Conservation (phyloP, 2,888 invertebrate species). For the Himalopsyche tibetana region DNA sequence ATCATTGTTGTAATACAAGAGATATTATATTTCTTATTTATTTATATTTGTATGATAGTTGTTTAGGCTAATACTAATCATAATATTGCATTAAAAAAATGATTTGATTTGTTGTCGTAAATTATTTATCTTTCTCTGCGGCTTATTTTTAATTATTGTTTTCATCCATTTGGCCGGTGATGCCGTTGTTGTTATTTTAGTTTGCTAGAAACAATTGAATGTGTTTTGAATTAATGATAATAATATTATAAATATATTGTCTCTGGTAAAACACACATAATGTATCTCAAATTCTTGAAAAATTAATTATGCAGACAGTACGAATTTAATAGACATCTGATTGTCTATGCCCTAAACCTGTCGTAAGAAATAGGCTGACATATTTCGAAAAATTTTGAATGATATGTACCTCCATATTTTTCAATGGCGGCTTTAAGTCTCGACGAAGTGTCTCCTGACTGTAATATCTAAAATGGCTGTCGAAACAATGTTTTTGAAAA, state of each 20-base stretch:
- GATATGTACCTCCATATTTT: too few relatives aligned
- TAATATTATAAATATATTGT: not conserved
- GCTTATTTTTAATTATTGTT: slow-evolving; percentile 11
- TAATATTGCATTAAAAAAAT: slow-evolving; percentile 20
- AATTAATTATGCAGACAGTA: not conserved
- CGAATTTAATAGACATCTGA: not conserved
- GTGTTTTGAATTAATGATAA: slow-evolving; percentile 32
- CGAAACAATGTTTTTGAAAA: not conserved
- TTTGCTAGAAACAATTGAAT: slow-evolving; percentile 28
- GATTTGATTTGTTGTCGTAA: not conserved
- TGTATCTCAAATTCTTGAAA: not conserved
- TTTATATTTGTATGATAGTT: slow-evolving; percentile 25
- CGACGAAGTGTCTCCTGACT: too few relatives aligned
- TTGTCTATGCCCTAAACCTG: not conserved
- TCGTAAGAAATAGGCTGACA: not conserved
- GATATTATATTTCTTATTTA: slow-evolving; percentile 32
- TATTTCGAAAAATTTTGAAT: too few relatives aligned
- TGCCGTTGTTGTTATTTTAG: slow-evolving; percentile 4
- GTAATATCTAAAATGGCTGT: not conserved
- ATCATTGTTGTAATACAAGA: slow-evolving; percentile 4
- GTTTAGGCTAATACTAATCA: not conserved
- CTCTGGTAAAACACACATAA: not conserved
- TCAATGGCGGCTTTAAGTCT: too few relatives aligned
- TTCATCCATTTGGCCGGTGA: not conserved
- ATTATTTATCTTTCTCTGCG: slow-evolving; percentile 13